Evolutionary conservation across 1,140 invertebrate genomes (phyloP), one percentile per base, ranked within the genome.

Genomic region (Glossosoma conforme): DNA sequence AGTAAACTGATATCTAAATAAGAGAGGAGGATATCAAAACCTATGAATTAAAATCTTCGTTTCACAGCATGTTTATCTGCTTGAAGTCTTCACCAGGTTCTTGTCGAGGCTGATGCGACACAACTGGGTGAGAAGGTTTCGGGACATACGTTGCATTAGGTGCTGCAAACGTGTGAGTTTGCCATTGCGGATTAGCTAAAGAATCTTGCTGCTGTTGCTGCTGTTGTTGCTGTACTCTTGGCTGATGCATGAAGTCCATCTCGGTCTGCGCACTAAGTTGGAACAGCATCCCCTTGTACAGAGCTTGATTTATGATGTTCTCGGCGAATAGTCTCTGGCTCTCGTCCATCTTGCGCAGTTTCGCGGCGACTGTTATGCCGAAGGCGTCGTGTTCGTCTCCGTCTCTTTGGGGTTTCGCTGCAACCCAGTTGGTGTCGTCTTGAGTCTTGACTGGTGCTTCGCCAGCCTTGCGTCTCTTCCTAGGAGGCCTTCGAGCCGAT

Each of bases 261-360:
- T 57, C 55, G 15, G 50, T 42, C 21, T 53, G 37, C 0, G 44
- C 11, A 5, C 21, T 46, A 28, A 58, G 24, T 22, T 58, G 56
- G 42, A 51, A 58, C 5, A 47, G 43, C 21, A 58, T 30, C 13
- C 56, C 56, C 24, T 51, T 51, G 47, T 54, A 58, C 15, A 58
- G 22, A 1, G 51, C 38, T 40, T 54, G 51, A 25, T 52, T 61
- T 3, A 61, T 60, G n/a, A 60, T 56, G 21, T 58, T 52, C 45
- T 61, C 58, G 10, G 55, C 58, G 19, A 42, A 52, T 2, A 54
- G 32, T 42, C 55, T 49, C 44, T 61, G 60, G 35, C 51, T 54
- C 18, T 55, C 52, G n/a, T 61, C 58, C 60, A 60, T 61, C 14
- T 46, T 52, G 9, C 58, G 53, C 20, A 61, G 54, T 22, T 61